Evolutionary conservation across 2,113 vertebrate genomes (phyloP).

Genomic region (Eurypyga helias): DNA sequence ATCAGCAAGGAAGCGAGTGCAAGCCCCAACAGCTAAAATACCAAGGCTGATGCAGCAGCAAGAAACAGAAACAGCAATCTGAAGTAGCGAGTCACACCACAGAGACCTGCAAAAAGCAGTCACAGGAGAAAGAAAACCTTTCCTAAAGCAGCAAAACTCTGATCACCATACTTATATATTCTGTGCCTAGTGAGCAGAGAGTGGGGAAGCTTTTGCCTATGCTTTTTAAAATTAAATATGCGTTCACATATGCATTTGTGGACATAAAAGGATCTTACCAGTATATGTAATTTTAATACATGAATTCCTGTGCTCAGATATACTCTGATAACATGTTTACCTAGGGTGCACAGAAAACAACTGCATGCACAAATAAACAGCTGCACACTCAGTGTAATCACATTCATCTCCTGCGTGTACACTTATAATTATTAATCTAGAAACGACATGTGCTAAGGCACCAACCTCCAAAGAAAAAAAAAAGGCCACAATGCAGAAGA

Average conservation of each 20-base stretch:
- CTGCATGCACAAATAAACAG: background rate
- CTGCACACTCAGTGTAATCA: background rate
- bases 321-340: background rate
- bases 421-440: background rate
- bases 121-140: background rate
- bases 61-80: background rate
- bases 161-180: background rate
- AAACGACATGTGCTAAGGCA: background rate
- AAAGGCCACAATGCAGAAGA: background rate
- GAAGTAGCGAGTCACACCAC: background rate
- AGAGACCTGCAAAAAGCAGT: background rate
- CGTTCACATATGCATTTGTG: too few relatives aligned
- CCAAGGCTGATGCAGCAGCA: conserved; percentile 4
- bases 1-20: background rate
- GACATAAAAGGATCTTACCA: background rate
- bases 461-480: background rate
- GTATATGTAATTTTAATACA: background rate
- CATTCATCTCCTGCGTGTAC: background rate
- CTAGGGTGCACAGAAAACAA: background rate
- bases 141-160: background rate
- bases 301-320: background rate
- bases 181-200: background rate
- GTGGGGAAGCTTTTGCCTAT: background rate
- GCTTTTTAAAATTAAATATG: background rate
- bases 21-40: background rate